Percentiles rank a stretch among this genome's conserved stretches.
phyloP scores from a whole-genome alignment of 2,888 invertebrate genomes.

The Entomobrya proxima region DNA sequence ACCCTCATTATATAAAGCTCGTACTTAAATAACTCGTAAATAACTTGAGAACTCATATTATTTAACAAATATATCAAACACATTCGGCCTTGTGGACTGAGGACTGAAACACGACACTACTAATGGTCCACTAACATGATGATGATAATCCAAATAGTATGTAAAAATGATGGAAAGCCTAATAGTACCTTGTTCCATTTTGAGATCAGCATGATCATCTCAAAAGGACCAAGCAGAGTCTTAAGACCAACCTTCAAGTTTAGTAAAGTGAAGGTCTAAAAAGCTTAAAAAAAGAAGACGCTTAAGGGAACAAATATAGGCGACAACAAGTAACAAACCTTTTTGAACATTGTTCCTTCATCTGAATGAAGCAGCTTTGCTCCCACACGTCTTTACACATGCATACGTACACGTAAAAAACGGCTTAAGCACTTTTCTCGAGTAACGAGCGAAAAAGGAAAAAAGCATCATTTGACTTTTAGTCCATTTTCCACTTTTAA shows the following conservation, averaged over 20 bases:
- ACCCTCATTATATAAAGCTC: too few relatives aligned
- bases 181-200: too few relatives aligned
- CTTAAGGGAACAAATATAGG: constrained; percentile 1
- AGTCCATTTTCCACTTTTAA: constrained; percentile 29
- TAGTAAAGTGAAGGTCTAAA: not conserved
- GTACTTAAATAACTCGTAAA: too few relatives aligned
- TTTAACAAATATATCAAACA: too few relatives aligned
- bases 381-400: constrained; percentile 15
- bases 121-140: too few relatives aligned
- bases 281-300: not conserved
- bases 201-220: not conserved
- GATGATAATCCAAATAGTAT: too few relatives aligned
- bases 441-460: constrained; percentile 29
- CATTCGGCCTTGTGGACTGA: too few relatives aligned
- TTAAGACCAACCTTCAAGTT: not conserved
- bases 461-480: constrained; percentile 51
- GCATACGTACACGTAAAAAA: not conserved
- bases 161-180: too few relatives aligned
- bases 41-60: too few relatives aligned
- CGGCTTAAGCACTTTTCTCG: constrained; percentile 16
- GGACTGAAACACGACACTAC: too few relatives aligned
- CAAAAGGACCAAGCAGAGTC: not conserved
- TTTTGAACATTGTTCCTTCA: not conserved
- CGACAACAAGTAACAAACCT: constrained; percentile 39
- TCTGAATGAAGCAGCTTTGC: constrained; percentile 21